Conservation (phyloP, 2,797 vertebrate genomes). For the Spinibarbus caldwelli region DNA sequence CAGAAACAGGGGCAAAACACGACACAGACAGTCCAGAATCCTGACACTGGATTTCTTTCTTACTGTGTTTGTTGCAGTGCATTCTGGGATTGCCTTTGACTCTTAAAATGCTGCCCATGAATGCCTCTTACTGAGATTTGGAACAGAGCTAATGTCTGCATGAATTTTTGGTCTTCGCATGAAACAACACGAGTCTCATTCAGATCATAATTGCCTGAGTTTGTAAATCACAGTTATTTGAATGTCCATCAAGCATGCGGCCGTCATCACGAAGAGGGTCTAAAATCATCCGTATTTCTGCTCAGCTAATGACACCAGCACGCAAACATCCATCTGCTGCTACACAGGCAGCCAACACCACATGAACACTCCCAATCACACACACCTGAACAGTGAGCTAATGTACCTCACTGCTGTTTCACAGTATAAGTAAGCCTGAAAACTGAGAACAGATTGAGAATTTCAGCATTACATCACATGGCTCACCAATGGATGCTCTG, state of each 20-base stretch:
- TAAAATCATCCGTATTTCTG: constrained; percentile 27
- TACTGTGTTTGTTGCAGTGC: background rate
- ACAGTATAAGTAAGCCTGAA: background rate
- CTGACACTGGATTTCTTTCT: background rate
- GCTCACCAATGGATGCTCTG: background rate
- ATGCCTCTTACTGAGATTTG: background rate
- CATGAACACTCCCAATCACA: background rate
- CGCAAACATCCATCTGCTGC: constrained; percentile 31
- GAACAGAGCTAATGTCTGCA: background rate
- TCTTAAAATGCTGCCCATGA: background rate
- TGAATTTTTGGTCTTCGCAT: constrained; percentile 1
- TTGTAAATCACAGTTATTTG: constrained; percentile 23
- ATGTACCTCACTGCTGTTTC: constrained; percentile 4
- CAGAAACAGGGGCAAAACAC: too few relatives aligned
- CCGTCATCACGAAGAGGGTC: background rate
- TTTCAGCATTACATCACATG: background rate
- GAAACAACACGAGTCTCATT: background rate
- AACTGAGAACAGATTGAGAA: background rate
- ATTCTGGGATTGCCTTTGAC: background rate
- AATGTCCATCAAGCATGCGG: constrained; percentile 15
- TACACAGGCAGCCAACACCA: background rate
- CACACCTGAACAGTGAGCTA: constrained; percentile 29
- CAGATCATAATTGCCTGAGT: constrained; percentile 19
- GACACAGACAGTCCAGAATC: too few relatives aligned
- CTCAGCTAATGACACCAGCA: constrained; percentile 27